These are phyloP conservation scores for Lithobates pipiens DNA, from an alignment of 2,797 vertebrate species.

Conservation along the genomic window DNA sequence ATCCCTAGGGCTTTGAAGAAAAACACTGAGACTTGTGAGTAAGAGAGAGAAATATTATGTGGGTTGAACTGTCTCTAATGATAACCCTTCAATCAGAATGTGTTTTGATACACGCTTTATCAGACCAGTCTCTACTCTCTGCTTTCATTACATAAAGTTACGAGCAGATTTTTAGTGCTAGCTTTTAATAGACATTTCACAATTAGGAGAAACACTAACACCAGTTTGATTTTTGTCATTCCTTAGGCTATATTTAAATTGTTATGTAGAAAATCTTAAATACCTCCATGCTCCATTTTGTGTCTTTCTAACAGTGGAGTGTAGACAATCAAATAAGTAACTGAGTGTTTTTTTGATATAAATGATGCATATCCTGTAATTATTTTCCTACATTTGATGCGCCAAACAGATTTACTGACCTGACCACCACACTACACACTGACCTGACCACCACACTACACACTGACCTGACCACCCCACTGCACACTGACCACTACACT, in stretches of 20 bases:
- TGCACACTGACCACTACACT: too few relatives aligned
- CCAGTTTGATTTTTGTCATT: neutral
- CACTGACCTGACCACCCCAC: too few relatives aligned
- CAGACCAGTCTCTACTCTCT: neutral
- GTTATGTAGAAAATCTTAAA: too few relatives aligned
- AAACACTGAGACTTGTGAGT: conserved; percentile 55
- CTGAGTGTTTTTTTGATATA: too few relatives aligned
- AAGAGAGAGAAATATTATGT: conserved; percentile 40
- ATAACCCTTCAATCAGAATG: conserved; percentile 13
- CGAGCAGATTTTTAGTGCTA: too few relatives aligned
- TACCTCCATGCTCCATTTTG: too few relatives aligned
- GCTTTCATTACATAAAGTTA: neutral
- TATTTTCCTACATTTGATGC: neutral
- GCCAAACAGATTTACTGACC: too few relatives aligned
- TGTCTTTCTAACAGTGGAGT: too few relatives aligned
- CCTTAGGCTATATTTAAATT: neutral
- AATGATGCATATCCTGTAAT: neutral
- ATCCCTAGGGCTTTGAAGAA: conserved; percentile 54
- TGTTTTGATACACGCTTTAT: conserved; percentile 13
- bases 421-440: too few relatives aligned
- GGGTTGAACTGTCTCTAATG: conserved; percentile 27
- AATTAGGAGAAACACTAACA: neutral
- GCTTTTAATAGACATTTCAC: neutral
- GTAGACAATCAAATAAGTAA: too few relatives aligned
- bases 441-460: too few relatives aligned